Evolutionary conservation across 2,888 invertebrate species (phyloP).

Genomic region (Dasypolia templi): DNA sequence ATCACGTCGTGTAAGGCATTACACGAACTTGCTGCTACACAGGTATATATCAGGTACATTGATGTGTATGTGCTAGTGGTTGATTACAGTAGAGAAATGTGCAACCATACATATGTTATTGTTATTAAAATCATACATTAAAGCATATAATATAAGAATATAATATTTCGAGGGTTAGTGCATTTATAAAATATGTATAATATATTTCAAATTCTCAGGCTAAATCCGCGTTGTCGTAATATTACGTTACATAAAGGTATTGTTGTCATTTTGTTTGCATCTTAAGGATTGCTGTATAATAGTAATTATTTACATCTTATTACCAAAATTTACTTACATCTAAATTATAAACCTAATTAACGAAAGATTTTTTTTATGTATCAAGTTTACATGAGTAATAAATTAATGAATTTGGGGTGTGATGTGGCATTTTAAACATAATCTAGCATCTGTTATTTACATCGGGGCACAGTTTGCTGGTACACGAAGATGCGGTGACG

Average conservation of each 20-base stretch:
- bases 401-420: slow-evolving; percentile 88
- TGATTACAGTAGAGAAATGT: slow-evolving; percentile 53
- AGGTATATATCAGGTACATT: slow-evolving; percentile 72
- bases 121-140: slow-evolving; percentile 43
- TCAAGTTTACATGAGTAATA: slow-evolving; percentile 87
- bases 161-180: slow-evolving; percentile 49
- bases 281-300: slow-evolving; percentile 69
- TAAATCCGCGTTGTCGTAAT: slow-evolving; percentile 41
- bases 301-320: slow-evolving; percentile 88
- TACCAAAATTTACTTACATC: slow-evolving; percentile 80
- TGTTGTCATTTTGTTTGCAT: slow-evolving; percentile 70
- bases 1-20: slow-evolving; percentile 29
- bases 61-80: slow-evolving; percentile 68
- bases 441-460: slow-evolving; percentile 80
- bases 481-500: slow-evolving; percentile 68
- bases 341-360: slow-evolving; percentile 87
- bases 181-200: slow-evolving; percentile 47
- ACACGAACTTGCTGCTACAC: slow-evolving; percentile 49
- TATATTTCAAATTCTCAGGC: slow-evolving; percentile 22
- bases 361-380: slow-evolving; percentile 82
- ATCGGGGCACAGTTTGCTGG: slow-evolving; percentile 68
- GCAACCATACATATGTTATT: slow-evolving; percentile 50
- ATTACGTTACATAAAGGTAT: slow-evolving; percentile 63
- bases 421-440: slow-evolving; percentile 82
- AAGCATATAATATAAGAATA: slow-evolving; percentile 50